Conservation (phyloP, 2,888 invertebrate species). For the Seira musarum region DNA sequence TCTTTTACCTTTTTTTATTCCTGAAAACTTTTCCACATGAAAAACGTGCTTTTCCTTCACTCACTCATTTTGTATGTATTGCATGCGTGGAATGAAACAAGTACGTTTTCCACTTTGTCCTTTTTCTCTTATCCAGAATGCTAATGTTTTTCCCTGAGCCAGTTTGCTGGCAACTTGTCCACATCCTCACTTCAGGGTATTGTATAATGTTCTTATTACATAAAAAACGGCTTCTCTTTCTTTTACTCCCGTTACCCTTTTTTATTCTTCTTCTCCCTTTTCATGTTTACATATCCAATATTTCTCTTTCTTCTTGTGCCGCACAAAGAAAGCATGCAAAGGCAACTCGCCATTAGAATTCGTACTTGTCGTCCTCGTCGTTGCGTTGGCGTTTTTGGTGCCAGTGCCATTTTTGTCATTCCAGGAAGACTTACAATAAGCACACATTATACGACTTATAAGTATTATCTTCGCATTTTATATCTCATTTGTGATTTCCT, state of each 20-base stretch:
- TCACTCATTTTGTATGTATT: background rate
- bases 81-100: background rate
- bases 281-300: constrained; percentile 54
- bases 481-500: constrained; percentile 5
- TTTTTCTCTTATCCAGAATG: constrained; percentile 39
- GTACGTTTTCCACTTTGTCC: constrained; percentile 15
- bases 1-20: constrained; percentile 18
- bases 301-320: constrained; percentile 36
- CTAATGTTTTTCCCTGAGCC: constrained; percentile 46
- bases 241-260: constrained; percentile 44
- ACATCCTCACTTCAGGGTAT: constrained; percentile 55
- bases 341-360: too few relatives aligned
- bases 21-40: constrained; percentile 1
- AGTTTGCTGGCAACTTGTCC: constrained; percentile 48
- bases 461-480: background rate
- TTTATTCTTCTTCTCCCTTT: constrained; percentile 33
- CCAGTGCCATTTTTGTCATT: too few relatives aligned
- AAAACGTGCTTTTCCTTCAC: constrained; percentile 4
- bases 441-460: too few relatives aligned
- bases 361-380: background rate
- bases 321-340: too few relatives aligned
- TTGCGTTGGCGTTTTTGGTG: constrained; percentile 2
- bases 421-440: too few relatives aligned
- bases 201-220: constrained; percentile 58
- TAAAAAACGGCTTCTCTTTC: constrained; percentile 40